These are phyloP conservation scores for Acanthurus leucopareius DNA, from an alignment of 2,797 vertebrate genomes.

Conservation along the genomic window DNA sequence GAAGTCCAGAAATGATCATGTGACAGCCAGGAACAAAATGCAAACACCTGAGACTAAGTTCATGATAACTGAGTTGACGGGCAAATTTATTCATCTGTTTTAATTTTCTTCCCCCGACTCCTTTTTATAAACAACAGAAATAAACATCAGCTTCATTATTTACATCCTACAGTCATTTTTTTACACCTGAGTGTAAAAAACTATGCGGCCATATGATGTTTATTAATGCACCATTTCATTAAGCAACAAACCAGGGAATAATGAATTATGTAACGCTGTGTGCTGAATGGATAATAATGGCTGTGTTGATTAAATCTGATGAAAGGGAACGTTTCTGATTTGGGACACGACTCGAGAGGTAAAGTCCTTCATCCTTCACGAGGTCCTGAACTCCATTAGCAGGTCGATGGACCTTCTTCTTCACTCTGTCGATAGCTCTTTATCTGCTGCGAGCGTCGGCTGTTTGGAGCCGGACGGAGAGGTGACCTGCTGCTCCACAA, in stretches of 20 bases:
- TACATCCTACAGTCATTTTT: not conserved
- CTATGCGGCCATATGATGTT: not conserved
- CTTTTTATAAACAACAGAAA: not conserved
- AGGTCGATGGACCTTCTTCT: conserved; percentile 1
- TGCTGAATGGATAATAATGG: not conserved
- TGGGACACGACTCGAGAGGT: accelerated
- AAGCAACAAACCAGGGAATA: not conserved
- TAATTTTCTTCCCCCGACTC: too few species aligned
- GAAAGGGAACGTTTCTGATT: not conserved
- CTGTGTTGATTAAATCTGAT: not conserved
- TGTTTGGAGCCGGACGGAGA: not conserved
- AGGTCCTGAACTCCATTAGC: conserved; percentile 44
- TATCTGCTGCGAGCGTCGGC: conserved; percentile 1
- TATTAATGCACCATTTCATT: not conserved
- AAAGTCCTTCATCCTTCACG: not conserved
- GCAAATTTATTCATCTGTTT: not conserved
- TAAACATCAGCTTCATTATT: not conserved
- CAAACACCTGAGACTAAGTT: too few species aligned
- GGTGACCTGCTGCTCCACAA: not conserved
- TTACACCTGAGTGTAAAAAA: not conserved
- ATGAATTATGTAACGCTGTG: not conserved
- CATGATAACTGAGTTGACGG: not conserved
- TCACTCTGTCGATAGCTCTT: conserved; percentile 15
- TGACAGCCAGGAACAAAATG: too few species aligned
- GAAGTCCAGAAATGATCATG: too few species aligned